A percentile compares a stretch with the other conserved stretches of the same genome.
Conservation (phyloP, 2,888 invertebrate species). For the Drosophila cracens region DNA sequence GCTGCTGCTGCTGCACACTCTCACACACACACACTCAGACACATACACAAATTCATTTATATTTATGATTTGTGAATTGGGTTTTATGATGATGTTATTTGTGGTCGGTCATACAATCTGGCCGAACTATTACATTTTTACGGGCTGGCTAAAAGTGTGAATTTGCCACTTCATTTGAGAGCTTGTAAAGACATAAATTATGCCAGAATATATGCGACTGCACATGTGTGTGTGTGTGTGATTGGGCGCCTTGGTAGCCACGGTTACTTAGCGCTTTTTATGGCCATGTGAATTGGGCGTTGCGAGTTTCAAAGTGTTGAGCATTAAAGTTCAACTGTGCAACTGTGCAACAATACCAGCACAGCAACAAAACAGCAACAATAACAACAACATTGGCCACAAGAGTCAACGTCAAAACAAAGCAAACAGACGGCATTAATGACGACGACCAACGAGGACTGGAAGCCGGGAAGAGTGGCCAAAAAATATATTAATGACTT, state of each 20-base stretch:
- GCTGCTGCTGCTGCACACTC: constrained; percentile 5
- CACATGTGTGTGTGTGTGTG: constrained; percentile 10
- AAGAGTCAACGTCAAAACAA: constrained; percentile 68
- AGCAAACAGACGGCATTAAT: constrained; percentile 58
- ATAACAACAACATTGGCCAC: constrained; percentile 39
- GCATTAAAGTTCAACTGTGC: constrained; percentile 64
- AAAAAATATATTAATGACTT: constrained; percentile 84
- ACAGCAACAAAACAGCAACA: constrained; percentile 16
- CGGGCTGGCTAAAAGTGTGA: constrained; percentile 76
- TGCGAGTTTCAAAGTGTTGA: constrained; percentile 58
- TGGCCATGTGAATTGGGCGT: constrained; percentile 69
- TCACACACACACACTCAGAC: constrained; percentile 14
- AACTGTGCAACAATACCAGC: constrained; percentile 23
- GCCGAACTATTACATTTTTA: constrained; percentile 77
- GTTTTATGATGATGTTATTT: constrained; percentile 82
- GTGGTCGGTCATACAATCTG: constrained; percentile 42
- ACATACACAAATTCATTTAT: constrained; percentile 76
- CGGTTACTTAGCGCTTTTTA: constrained; percentile 66
- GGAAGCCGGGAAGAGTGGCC: constrained; percentile 52
- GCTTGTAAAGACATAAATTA: constrained; percentile 78
- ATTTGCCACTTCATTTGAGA: constrained; percentile 82
- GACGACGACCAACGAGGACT: constrained; percentile 27
- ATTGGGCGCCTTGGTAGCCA: constrained; percentile 42
- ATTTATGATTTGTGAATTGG: constrained; percentile 84
- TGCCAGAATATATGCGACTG: constrained; percentile 10